These are phyloP conservation scores for Syngnathus floridae DNA, from an alignment of 2,113 vertebrate species.

Conservation along the genomic window DNA sequence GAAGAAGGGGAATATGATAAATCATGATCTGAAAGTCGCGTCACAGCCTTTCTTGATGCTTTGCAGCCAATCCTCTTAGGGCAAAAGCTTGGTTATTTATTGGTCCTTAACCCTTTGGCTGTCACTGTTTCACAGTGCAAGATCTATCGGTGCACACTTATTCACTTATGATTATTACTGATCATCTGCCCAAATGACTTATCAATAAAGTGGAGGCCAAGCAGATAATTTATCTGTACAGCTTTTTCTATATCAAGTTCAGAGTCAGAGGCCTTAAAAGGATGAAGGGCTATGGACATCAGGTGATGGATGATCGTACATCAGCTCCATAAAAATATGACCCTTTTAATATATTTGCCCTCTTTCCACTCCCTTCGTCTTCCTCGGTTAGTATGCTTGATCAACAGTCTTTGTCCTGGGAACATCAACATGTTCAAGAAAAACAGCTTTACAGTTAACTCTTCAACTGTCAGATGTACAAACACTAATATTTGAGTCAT, in stretches of 20 bases:
- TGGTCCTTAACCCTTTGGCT: constrained; percentile 9
- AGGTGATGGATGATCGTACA: constrained; percentile 65
- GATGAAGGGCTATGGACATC: constrained; percentile 53
- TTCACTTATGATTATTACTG: constrained; percentile 84
- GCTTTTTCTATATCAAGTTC: constrained; percentile 78
- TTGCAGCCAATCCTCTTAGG: constrained; percentile 66
- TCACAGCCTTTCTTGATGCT: constrained; percentile 40
- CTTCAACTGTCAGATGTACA: constrained; percentile 24
- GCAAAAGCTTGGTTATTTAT: constrained; percentile 58
- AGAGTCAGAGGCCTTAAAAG: constrained; percentile 74
- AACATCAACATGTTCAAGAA: constrained; percentile 26
- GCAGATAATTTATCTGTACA: constrained; percentile 72
- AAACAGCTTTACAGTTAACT: constrained; percentile 29
- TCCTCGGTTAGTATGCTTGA: constrained; percentile 27
- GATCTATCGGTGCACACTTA: constrained; percentile 64
- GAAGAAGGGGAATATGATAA: constrained; percentile 51
- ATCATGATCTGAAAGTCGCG: constrained; percentile 58
- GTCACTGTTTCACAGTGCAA: constrained; percentile 47
- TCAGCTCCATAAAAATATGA: constrained; percentile 58
- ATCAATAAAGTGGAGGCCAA: constrained; percentile 76
- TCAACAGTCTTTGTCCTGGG: constrained; percentile 38
- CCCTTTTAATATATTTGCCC: constrained; percentile 64
- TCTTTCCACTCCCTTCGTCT: constrained; percentile 30
- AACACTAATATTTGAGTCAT: constrained; percentile 39
- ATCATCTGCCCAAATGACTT: constrained; percentile 75